Conservation (phyloP, 2,888 invertebrate genomes). For the Anoplius nigerrimus region DNA sequence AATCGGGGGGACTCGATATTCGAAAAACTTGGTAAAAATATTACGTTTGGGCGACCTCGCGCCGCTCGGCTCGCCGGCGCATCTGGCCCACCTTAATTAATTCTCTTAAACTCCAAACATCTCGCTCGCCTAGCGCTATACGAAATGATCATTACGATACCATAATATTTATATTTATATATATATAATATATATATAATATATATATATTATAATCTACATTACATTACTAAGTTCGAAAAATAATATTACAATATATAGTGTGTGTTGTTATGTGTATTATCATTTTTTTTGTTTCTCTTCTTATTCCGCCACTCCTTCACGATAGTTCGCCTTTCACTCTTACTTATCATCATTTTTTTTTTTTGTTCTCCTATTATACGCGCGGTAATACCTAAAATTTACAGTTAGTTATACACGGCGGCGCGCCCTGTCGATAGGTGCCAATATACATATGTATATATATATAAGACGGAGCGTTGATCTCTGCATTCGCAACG, state of each 20-base stretch:
- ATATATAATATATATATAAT: slow-evolving; percentile 43
- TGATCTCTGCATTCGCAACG: slow-evolving; percentile 3
- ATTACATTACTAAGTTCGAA: slow-evolving; percentile 73
- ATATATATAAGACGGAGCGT: no score
- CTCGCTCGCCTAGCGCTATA: slow-evolving; percentile 67
- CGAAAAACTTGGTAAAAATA: slow-evolving; percentile 69
- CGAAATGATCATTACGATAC: slow-evolving; percentile 72
- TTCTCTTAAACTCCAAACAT: slow-evolving; percentile 65
- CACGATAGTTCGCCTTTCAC: slow-evolving; percentile 15
- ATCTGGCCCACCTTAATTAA: slow-evolving; percentile 62
- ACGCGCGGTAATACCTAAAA: slow-evolving; percentile 8
- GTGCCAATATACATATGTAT: no score
- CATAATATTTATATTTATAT: slow-evolving; percentile 55
- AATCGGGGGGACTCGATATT: slow-evolving; percentile 55
- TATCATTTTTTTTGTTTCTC: slow-evolving; percentile 41
- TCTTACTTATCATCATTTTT: slow-evolving; percentile 17
- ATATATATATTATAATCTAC: slow-evolving; percentile 69
- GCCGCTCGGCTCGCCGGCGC: slow-evolving; percentile 57
- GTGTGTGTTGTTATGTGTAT: slow-evolving; percentile 65
- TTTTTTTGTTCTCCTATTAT: slow-evolving; percentile 27
- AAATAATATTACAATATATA: slow-evolving; percentile 75
- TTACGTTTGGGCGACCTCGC: slow-evolving; percentile 51
- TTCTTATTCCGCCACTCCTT: slow-evolving; percentile 19
- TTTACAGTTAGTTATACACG: slow-evolving; percentile 5
- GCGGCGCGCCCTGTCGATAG: not conserved